Conservation (phyloP, 2,888 invertebrate species). For the Andrena bucephala region DNA sequence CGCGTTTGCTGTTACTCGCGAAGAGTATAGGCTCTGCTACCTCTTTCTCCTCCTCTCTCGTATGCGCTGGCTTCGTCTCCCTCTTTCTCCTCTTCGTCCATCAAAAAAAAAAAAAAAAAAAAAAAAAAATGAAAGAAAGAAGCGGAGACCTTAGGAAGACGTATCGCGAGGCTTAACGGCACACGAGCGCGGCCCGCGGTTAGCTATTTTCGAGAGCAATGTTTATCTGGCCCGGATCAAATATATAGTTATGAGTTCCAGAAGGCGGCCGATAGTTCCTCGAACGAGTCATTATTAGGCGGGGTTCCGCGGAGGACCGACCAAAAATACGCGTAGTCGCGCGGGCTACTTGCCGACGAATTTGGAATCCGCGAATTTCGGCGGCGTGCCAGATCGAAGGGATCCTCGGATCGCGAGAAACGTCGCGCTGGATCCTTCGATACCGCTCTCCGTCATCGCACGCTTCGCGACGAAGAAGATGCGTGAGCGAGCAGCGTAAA, state of each 20-base stretch:
- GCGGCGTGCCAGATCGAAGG: slow-evolving; percentile 52
- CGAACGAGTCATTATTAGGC: slow-evolving; percentile 80
- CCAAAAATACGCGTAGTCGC: slow-evolving; percentile 69
- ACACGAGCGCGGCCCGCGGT: slow-evolving; percentile 24
- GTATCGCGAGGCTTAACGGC: slow-evolving; percentile 53
- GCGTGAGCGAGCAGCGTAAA: too few species aligned
- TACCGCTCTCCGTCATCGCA: neutral
- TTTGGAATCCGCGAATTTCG: slow-evolving; percentile 57
- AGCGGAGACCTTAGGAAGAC: slow-evolving; percentile 45
- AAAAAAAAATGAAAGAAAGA: slow-evolving; percentile 17
- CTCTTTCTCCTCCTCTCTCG: neutral
- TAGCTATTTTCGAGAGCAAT: slow-evolving; percentile 75
- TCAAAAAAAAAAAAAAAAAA: too few species aligned
- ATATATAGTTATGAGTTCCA: slow-evolving; percentile 83
- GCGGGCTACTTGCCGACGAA: slow-evolving; percentile 56
- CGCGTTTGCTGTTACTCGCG: slow-evolving; percentile 22
- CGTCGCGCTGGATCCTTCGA: neutral
- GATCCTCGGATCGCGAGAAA: slow-evolving; percentile 12
- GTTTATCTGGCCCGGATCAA: slow-evolving; percentile 83
- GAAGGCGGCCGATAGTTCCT: slow-evolving; percentile 82
- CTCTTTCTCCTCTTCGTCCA: neutral
- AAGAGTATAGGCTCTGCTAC: neutral
- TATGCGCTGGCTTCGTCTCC: neutral
- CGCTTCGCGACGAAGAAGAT: too few species aligned
- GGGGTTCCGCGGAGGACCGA: slow-evolving; percentile 57